A percentile compares a stretch with the other conserved stretches of the same genome.
Evolutionary conservation across 1,140 invertebrate genomes (phyloP).

Genomic region (Megathymus violae): DNA sequence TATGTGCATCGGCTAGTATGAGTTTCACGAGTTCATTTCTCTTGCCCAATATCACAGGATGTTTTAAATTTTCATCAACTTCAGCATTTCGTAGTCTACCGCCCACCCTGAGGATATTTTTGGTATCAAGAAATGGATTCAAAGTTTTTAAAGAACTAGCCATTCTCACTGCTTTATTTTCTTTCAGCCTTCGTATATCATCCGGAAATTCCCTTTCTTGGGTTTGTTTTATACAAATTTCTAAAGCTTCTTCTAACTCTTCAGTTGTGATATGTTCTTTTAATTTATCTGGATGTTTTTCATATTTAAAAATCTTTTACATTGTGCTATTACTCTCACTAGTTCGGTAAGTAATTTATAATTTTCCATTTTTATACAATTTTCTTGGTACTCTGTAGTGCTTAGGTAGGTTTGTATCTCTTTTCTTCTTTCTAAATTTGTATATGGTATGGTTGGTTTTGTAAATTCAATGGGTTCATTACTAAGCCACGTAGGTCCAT

Average conservation of each 20-base stretch:
- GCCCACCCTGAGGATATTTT: slow-evolving; percentile 24
- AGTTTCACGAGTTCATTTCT: neutral
- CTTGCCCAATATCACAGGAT: slow-evolving; percentile 20
- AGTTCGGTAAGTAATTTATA: slow-evolving; percentile 8
- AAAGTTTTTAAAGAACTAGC: slow-evolving; percentile 22
- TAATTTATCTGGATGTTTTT: slow-evolving; percentile 2
- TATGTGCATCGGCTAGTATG: slow-evolving; percentile 15
- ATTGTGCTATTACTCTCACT: slow-evolving; percentile 13
- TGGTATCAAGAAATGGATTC: slow-evolving; percentile 13
- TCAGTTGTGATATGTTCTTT: slow-evolving; percentile 10
- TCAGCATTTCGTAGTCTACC: slow-evolving; percentile 26
- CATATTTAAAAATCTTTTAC: slow-evolving; percentile 25
- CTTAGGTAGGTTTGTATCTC: slow-evolving; percentile 34
- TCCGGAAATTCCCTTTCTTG: slow-evolving; percentile 13
- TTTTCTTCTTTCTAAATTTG: slow-evolving; percentile 25
- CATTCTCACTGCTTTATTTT: slow-evolving; percentile 8
- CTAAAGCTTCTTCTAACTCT: slow-evolving; percentile 17
- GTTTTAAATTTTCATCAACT: slow-evolving; percentile 11
- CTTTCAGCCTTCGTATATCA: slow-evolving; percentile 9
- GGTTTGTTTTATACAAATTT: slow-evolving; percentile 5
- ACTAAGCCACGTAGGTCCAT: slow-evolving; percentile 10
- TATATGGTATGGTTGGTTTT: slow-evolving; percentile 4
- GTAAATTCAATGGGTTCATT: slow-evolving; percentile 5
- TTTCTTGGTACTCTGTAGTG: slow-evolving; percentile 11
- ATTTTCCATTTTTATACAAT: slow-evolving; percentile 16